These are phyloP conservation scores for Recurvirostra avosetta DNA, from an alignment of 2,113 vertebrate genomes.

Conservation along the genomic window DNA sequence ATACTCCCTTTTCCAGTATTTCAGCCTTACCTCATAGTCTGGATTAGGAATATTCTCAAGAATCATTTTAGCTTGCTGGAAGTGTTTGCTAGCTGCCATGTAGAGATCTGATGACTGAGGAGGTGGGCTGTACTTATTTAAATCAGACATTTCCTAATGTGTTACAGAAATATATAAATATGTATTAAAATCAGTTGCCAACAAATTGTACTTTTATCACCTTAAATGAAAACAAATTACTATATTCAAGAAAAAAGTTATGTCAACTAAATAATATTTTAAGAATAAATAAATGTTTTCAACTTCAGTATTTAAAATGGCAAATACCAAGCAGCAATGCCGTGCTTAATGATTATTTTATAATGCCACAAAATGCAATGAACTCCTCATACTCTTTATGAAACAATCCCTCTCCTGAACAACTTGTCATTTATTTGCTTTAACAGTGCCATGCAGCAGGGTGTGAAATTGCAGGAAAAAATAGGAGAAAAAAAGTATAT, in stretches of 20 bases:
- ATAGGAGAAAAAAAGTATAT: rapidly evolving
- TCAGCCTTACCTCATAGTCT: conserved; percentile 87
- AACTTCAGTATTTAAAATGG: not conserved
- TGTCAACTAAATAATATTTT: no score
- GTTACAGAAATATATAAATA: conserved; percentile 24
- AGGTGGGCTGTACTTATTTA: conserved; percentile 96
- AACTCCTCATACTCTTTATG: not conserved
- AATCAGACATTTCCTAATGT: conserved; percentile 95
- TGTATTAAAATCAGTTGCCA: not conserved
- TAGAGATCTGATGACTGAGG: conserved; percentile 95
- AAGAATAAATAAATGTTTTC: no score
- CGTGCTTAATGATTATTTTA: not conserved
- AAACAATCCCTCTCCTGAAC: not conserved
- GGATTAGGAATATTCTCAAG: conserved; percentile 93
- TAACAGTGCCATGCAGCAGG: not conserved
- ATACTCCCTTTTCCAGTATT: not conserved
- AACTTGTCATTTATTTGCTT: not conserved
- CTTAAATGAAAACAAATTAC: not conserved
- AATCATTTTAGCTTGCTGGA: conserved; percentile 98
- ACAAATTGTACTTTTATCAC: not conserved
- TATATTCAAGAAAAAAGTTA: not conserved
- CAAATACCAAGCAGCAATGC: not conserved
- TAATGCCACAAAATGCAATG: not conserved
- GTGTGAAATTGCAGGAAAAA: not conserved
- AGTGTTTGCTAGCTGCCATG: conserved; percentile 97